Percentiles rank a stretch among this genome's conserved stretches.
phyloP scores from a whole-genome alignment of 2,797 vertebrate species.

The Halcyon badia region DNA sequence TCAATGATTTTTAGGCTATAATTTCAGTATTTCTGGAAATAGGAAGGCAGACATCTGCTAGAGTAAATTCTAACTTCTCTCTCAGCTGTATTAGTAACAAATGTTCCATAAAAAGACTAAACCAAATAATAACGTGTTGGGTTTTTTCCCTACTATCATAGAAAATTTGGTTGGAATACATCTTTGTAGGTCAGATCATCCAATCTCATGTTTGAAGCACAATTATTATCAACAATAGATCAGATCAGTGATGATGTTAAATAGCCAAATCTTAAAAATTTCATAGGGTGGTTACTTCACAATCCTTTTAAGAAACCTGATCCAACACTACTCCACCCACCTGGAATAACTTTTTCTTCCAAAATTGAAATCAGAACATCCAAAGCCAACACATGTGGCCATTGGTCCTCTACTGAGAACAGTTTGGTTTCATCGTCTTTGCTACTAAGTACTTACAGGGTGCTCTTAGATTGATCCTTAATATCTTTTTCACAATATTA shows the following conservation, averaged over 20 bases:
- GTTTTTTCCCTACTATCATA: not conserved
- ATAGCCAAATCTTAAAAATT: not conserved
- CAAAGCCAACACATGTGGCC: not conserved
- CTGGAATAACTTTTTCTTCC: not conserved
- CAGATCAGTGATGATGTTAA: not conserved
- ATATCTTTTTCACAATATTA: not conserved
- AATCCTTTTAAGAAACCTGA: not conserved
- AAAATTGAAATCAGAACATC: not conserved
- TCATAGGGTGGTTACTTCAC: not conserved
- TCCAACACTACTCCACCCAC: not conserved
- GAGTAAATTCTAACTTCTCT: not conserved
- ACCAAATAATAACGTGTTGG: not conserved
- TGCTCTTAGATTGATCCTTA: not conserved
- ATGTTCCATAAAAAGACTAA: not conserved
- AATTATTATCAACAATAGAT: not conserved
- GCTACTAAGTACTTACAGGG: not conserved
- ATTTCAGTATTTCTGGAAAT: not conserved
- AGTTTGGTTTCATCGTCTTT: not conserved
- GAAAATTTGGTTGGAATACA: not conserved
- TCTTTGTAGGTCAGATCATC: not conserved
- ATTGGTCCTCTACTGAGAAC: not conserved
- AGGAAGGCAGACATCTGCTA: not conserved
- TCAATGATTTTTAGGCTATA: not conserved
- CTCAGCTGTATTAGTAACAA: not conserved
- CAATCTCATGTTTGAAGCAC: not conserved